A percentile compares a stretch with the other conserved stretches of the same genome.
Conservation (phyloP, 2,888 invertebrate species). For the Torymus auratus region DNA sequence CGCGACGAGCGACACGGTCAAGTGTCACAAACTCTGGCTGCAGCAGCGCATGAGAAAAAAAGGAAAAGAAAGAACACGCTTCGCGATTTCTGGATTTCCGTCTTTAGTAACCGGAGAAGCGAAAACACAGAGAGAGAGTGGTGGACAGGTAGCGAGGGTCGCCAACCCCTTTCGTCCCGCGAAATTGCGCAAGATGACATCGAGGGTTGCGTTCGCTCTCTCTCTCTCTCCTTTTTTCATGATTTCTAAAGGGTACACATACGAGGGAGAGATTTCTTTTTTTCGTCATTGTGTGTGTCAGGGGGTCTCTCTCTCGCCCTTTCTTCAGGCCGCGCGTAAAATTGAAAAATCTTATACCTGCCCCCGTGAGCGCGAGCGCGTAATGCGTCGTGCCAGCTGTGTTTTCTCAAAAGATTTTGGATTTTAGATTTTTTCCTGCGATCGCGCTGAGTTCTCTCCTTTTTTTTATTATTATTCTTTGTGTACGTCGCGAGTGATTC, state of each 20-base stretch:
- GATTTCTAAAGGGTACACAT: constrained; percentile 35
- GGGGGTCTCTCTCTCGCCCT: constrained; percentile 58
- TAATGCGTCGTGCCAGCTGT: constrained; percentile 65
- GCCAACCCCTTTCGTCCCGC: constrained; percentile 65
- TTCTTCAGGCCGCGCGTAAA: constrained; percentile 48
- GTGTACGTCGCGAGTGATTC: background rate
- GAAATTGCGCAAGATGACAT: constrained; percentile 76
- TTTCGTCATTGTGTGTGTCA: background rate
- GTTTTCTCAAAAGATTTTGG: constrained; percentile 73
- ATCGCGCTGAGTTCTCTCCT: background rate
- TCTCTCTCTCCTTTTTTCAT: constrained; percentile 37
- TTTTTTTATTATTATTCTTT: constrained; percentile 1
- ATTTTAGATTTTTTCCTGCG: constrained; percentile 63
- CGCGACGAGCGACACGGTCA: constrained; percentile 55
- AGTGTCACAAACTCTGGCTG: constrained; percentile 52
- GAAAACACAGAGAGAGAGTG: constrained; percentile 70
- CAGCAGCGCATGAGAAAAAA: constrained; percentile 46
- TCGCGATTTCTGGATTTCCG: constrained; percentile 75
- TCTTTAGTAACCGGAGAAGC: constrained; percentile 75
- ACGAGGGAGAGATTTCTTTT: background rate
- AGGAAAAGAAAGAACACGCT: constrained; percentile 59
- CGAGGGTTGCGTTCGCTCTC: constrained; percentile 50
- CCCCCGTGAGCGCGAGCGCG: constrained; percentile 3
- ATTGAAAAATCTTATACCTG: constrained; percentile 57
- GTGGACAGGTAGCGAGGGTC: constrained; percentile 60